phyloP scores from a whole-genome alignment of 2,888 invertebrate genomes.

The Xestia rhomboidea region DNA sequence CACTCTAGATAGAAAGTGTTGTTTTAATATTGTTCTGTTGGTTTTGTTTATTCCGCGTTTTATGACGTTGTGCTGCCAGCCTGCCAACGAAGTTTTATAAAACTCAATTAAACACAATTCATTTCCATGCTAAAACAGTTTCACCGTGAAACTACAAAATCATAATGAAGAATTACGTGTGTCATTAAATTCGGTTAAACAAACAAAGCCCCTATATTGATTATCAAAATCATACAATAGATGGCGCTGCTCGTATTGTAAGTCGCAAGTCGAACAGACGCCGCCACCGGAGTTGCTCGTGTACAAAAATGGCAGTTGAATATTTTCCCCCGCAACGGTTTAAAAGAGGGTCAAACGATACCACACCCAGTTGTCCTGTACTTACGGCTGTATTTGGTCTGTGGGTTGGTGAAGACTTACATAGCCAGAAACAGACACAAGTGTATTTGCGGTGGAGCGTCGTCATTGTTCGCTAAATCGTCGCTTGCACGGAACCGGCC shows the following conservation, averaged over 20 bases:
- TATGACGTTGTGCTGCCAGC: not conserved
- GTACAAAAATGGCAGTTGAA: slow-evolving; percentile 90
- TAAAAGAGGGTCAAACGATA: slow-evolving; percentile 64
- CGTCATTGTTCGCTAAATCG: slow-evolving; percentile 91
- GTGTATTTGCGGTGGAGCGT: slow-evolving; percentile 88
- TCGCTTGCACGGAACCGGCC: slow-evolving; percentile 90
- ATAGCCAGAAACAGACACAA: slow-evolving; percentile 84
- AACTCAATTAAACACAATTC: not conserved
- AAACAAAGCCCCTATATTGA: slow-evolving; percentile 82
- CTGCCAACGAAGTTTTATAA: not conserved
- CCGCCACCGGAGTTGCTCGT: slow-evolving; percentile 89
- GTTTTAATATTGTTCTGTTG: not conserved
- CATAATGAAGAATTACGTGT: slow-evolving; percentile 39
- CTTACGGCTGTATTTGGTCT: slow-evolving; percentile 71
- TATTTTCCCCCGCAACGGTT: slow-evolving; percentile 86
- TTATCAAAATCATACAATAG: slow-evolving; percentile 88
- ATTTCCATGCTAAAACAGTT: not conserved
- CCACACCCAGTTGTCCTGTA: slow-evolving; percentile 64
- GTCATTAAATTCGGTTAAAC: slow-evolving; percentile 71
- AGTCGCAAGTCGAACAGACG: slow-evolving; percentile 87
- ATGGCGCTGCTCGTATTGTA: slow-evolving; percentile 88
- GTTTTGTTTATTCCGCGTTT: not conserved
- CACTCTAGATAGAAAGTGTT: not conserved
- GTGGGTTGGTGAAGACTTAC: slow-evolving; percentile 78
- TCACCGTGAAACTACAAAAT: slow-evolving; percentile 28